Base-by-base conservation (phyloP, 2,888 invertebrate species). In the Cynaeus angustus region DNA sequence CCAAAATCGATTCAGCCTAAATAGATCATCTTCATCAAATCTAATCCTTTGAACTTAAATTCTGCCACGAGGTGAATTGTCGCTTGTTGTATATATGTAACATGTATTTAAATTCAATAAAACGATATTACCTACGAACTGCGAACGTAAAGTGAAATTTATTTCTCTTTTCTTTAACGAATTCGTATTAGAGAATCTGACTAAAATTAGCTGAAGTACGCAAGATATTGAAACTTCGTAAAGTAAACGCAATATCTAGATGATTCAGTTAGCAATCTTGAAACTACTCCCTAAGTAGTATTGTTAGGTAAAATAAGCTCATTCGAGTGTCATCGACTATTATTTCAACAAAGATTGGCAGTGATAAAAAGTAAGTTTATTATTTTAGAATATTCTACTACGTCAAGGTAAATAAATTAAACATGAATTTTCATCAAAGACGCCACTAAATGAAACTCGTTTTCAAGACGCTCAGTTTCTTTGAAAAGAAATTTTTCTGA, bases 31-130 rank as follows among this genome's bases (percentile, higher is more conserved):
- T 43, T n/a, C 14, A 38, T 38, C 10, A 55, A 2, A 13, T 16
- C 26, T 55, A 55, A 55, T 55, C 55, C 56, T 56, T 56, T 56
- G 41, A 56, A 28, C 56, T 56, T 56, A 12, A 38, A 55, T 56
- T 56, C 43, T 41, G 43, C 43, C 38, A 4, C 10, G 10, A 38
- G 61, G 48, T 48, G 10, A 61, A 61, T 61, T 61, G 61, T 61
- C 50, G 61, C 48, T n/a, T n/a, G n/a, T n/a, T 10, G 46, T n/a
- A 13, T 21, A 21, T 12, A 46, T 59, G 33, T 28, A 28, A 28
- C 4, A 28, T 59, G 33, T 30, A 61, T 61, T 61, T 61, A 61
- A 61, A 21, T 50, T 56, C 55, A 55, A 41, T 46, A 14, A 59
- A 59, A 59, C 30, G 59, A 33, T 46, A 59, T 59, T 14, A 21